Base-by-base conservation (phyloP, 1,140 invertebrate species). In the Camponotus pennsylvanicus region DNA sequence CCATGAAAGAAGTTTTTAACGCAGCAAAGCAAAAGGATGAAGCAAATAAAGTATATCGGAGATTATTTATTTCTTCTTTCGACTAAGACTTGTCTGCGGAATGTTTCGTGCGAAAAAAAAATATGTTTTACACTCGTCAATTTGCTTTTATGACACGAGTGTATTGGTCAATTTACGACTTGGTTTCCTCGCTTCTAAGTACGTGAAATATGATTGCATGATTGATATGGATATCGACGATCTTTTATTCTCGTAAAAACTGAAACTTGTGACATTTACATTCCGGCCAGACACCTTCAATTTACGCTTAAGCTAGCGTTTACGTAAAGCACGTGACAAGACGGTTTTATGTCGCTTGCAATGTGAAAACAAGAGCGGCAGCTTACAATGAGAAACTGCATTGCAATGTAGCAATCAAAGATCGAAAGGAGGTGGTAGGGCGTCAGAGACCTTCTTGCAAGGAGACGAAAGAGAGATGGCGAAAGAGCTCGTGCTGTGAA, bases 351-450 rank as follows among this genome's bases (percentile, higher is more conserved):
- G 21, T 45, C 37, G 69, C n/a, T 34, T 27, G 27, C n/a, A 34
- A 73, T 49, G 75, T 49, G 52, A 15, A 78, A 64, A 79, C 69
- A 89, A 88, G 87, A 88, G 55, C 55, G 52, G 55, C 64, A 71
- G 37, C 49, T 32, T 52, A 83, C 79, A 83, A 83, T 83, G 69
- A 78, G 55, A 79, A 89, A 76, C 77, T 85, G 80, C 82, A 57
- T 21, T 55, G 71, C 55, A n/a, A 83, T 85, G 77, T 40, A 42
- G 6, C 61, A 8, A 52, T 52, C 49, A 52, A 45, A 13, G 78
- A 13, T 21, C 21, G 3, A 11, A 70, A 70, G 69, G 52, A 70
- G 64, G 71, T 59, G 45, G 52, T 49, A 55, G 66, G 1, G 18
- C 49, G 21, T 42, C 52, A 11, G 13, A 27, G 52, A 61, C 27